Percentiles rank a stretch among this genome's conserved stretches.
phyloP scores from a whole-genome alignment of 2,113 vertebrate genomes.

The Daubentonia madagascariensis region DNA sequence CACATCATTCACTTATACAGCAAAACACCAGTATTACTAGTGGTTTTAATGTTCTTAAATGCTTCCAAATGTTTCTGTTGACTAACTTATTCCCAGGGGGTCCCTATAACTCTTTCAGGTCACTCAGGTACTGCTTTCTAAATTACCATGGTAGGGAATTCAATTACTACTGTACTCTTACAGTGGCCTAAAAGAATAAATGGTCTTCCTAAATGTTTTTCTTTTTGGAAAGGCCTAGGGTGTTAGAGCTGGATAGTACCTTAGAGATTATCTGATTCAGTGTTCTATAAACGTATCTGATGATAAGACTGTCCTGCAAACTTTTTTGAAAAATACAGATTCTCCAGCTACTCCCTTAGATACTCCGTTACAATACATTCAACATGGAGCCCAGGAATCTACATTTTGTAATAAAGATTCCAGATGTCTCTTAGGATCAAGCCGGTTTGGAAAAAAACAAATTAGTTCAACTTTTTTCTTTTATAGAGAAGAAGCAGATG shows the following conservation, averaged over 20 bases:
- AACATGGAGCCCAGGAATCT: neutral
- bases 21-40: neutral
- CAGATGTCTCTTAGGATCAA: neutral
- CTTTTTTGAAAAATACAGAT: neutral
- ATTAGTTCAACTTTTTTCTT: neutral
- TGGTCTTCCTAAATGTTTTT: conserved; percentile 27
- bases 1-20: neutral
- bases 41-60: conserved; percentile 46
- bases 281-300: neutral
- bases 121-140: conserved; percentile 29
- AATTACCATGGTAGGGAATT: conserved; percentile 28
- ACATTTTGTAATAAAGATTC: neutral
- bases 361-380: neutral
- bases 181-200: conserved; percentile 43
- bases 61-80: conserved; percentile 37
- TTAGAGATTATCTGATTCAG: neutral
- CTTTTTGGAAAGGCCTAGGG: neutral
- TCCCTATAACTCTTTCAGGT: neutral
- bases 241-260: neutral
- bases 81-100: neutral
- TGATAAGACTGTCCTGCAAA: neutral
- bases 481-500: neutral
- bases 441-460: neutral
- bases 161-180: conserved; percentile 30
- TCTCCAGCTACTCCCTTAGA: neutral